Conservation (phyloP, 2,113 vertebrate species). For the Cottus gobio region DNA sequence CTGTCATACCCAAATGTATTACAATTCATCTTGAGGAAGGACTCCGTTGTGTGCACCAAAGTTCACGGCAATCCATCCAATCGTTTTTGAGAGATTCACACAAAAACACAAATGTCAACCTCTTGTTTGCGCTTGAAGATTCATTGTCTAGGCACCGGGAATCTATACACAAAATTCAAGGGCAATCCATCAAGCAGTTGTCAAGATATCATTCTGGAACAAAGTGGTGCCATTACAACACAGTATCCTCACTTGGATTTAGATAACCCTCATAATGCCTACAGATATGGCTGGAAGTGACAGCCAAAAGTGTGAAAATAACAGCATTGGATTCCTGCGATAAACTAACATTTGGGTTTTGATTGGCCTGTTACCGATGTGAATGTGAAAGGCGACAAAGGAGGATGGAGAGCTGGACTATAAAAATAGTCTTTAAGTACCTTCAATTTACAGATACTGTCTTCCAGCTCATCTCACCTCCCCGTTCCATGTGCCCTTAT, state of each 20-base stretch:
- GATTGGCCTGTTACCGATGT: neutral
- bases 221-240: neutral
- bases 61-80: neutral
- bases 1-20: neutral
- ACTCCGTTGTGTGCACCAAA: neutral
- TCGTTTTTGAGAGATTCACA: neutral
- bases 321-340: neutral
- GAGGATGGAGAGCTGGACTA: neutral
- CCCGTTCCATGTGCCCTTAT: conserved; percentile 14
- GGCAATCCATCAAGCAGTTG: neutral
- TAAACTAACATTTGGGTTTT: neutral
- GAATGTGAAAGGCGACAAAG: neutral
- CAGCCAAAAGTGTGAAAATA: neutral
- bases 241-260: neutral
- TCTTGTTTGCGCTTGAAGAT: neutral
- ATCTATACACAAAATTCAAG: neutral
- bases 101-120: neutral
- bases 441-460: conserved; percentile 1
- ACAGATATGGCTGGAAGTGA: neutral
- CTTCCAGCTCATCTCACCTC: conserved; percentile 47
- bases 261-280: neutral
- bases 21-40: neutral
- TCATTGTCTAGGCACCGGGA: neutral
- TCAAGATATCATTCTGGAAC: neutral
- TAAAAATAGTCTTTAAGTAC: conserved; percentile 27